phyloP scores from a whole-genome alignment of 2,113 vertebrate species.

The Bagarius yarrelli region DNA sequence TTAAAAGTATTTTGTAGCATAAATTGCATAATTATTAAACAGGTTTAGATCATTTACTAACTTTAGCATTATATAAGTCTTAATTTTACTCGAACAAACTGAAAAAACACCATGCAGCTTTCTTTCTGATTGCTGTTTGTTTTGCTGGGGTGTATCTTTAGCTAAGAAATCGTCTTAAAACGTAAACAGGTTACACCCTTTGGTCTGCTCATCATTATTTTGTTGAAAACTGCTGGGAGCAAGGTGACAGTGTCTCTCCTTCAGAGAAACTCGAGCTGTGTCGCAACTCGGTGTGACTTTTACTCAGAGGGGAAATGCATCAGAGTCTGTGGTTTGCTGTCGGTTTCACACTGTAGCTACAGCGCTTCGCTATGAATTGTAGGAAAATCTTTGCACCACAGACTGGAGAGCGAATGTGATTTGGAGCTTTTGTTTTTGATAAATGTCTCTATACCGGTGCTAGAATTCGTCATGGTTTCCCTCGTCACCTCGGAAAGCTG shows the following conservation, averaged over 20 bases:
- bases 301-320: constrained; percentile 54
- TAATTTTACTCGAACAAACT: background rate
- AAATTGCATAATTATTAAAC: background rate
- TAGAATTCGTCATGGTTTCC: background rate
- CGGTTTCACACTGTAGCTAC: constrained; percentile 58
- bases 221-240: constrained; percentile 15
- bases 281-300: constrained; percentile 52
- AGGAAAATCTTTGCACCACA: constrained; percentile 50
- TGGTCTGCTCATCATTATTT: constrained; percentile 9
- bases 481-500: background rate
- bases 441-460: background rate
- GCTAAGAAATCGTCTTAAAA: background rate
- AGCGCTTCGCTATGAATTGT: constrained; percentile 53
- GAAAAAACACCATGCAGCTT: background rate
- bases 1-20: background rate
- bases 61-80: background rate
- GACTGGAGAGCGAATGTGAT: constrained; percentile 40
- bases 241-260: constrained; percentile 31
- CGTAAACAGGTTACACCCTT: constrained; percentile 3
- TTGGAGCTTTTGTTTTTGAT: constrained; percentile 30
- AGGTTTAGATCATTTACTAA: background rate
- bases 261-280: constrained; percentile 46
- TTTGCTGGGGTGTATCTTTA: background rate
- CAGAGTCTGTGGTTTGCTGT: constrained; percentile 55
- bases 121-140: too few species aligned